phyloP scores from a whole-genome alignment of 2,888 invertebrate genomes.

The Eupelmus urozonus region DNA sequence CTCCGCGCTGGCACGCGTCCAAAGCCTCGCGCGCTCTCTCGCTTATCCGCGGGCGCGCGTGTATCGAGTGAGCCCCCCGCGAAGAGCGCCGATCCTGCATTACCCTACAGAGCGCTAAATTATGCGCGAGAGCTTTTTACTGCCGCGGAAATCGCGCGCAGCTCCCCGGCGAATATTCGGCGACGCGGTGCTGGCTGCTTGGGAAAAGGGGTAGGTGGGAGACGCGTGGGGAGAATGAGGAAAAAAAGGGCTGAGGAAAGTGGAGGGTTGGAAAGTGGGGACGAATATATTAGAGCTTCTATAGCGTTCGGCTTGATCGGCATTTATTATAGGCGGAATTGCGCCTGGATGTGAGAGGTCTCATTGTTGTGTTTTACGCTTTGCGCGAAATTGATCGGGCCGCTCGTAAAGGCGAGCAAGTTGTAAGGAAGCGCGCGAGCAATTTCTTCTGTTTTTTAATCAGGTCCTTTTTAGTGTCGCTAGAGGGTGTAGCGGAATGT shows the following conservation, averaged over 20 bases:
- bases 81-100: constrained; percentile 63
- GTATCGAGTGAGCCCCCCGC: constrained; percentile 20
- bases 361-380: constrained; percentile 24
- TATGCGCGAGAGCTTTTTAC: constrained; percentile 73
- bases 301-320: constrained; percentile 41
- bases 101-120: constrained; percentile 75
- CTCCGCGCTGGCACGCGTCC: constrained; percentile 47
- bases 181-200: neutral
- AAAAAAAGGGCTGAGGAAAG: neutral
- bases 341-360: neutral
- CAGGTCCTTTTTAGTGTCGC: too few relatives aligned
- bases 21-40: neutral
- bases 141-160: constrained; percentile 67
- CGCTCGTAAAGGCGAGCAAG: constrained; percentile 40
- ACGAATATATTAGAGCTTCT: constrained; percentile 36
- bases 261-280: neutral
- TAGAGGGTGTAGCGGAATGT: too few relatives aligned
- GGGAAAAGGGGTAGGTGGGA: constrained; percentile 4
- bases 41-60: neutral
- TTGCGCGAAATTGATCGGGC: constrained; percentile 45
- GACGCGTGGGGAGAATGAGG: neutral
- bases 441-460: constrained; percentile 43
- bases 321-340: constrained; percentile 20
- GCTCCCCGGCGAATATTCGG: constrained; percentile 16
- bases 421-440: constrained; percentile 22